phyloP scores from a whole-genome alignment of 2,888 invertebrate genomes.

The Autographa gamma region DNA sequence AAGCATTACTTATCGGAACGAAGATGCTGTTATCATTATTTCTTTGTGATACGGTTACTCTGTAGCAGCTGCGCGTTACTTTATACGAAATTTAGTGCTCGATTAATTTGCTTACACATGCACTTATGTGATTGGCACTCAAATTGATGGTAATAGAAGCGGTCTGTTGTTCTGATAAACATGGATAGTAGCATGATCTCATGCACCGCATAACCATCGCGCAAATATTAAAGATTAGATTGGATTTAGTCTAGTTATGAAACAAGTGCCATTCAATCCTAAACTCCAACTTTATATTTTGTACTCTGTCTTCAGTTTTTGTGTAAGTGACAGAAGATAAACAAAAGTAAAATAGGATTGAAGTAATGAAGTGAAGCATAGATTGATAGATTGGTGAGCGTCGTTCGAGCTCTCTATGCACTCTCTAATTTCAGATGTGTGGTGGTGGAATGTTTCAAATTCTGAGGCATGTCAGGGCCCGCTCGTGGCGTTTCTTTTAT shows the following conservation, averaged over 20 bases:
- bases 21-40: constrained; percentile 21
- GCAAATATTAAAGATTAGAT: background rate
- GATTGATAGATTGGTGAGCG: background rate
- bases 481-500: constrained; percentile 16
- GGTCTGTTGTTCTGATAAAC: background rate
- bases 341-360: background rate
- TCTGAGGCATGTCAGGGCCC: constrained; percentile 27
- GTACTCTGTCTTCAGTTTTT: background rate
- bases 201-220: background rate
- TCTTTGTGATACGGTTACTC: constrained; percentile 25
- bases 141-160: background rate
- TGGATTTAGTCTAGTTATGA: background rate
- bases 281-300: background rate
- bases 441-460: constrained; percentile 49
- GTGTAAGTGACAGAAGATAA: background rate
- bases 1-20: constrained; percentile 10
- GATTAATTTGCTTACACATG: background rate
- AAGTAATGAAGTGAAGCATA: background rate
- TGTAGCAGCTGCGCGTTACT: constrained; percentile 8
- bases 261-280: background rate
- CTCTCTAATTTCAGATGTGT: constrained; percentile 6
- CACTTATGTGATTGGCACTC: background rate
- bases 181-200: constrained; percentile 1
- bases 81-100: background rate
- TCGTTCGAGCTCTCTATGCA: constrained; percentile 5